Evolutionary conservation across 2,888 invertebrate species (phyloP), one percentile per base, ranked within the genome.

Genomic region (Thymelicus sylvestris): DNA sequence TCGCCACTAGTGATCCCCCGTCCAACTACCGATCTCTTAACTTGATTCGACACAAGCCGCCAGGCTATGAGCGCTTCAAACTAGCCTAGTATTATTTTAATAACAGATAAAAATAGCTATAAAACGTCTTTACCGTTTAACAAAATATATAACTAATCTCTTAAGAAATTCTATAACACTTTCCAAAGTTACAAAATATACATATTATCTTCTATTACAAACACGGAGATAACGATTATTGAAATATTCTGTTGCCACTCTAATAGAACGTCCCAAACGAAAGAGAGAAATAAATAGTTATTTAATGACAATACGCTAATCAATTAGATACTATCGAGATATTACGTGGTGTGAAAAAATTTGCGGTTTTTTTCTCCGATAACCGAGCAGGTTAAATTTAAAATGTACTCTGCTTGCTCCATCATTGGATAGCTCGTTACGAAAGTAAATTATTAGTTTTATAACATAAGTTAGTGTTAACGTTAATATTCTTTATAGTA

Each of bases 281-380:
- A 19, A 52, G 50, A 52, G 47, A 47, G 19, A 52, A 15, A 15
- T 19, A 52, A 52, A 52, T 52, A 52, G 50, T 6, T 19, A 52
- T 52, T 52, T 52, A 52, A 52, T 52, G 50, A 52, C 50, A 19
- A 19, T 52, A 52, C 15, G 8, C 15, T 52, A 52, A 52, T 52
- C n/a, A 52, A 15, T 7, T 19, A 52, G 50, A 52, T 52, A 19
- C 15, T 19, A 19, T 19, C 15, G 19, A 52, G 10, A 52, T 52
- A 52, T 52, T 52, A 52, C 50, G 15, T 7, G 50, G 50, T 15
- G 19, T 52, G 50, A 52, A 52, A 52, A 52, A 52, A 52, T 52
- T 52, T 52, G 50, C 50, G 50, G 50, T 52, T 52, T 52, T 24
- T 50, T 52, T 52, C 50, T 52, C 7, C 50, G 50, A 52, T 52